Percentiles rank a stretch among this genome's conserved stretches.
Conservation (phyloP, 2,888 invertebrate species). For the Napeogenes sylphis region DNA sequence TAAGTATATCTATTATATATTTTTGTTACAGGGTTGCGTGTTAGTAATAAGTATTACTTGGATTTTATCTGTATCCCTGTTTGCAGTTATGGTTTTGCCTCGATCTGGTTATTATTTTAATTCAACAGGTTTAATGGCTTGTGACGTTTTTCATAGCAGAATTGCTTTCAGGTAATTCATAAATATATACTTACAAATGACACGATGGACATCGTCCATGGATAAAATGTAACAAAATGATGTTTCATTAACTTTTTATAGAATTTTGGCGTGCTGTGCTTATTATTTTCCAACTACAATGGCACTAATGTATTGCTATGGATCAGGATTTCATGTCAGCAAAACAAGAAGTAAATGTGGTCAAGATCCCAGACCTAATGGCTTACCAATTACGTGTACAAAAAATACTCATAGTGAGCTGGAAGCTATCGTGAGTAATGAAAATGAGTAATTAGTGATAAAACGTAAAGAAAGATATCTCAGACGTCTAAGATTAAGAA, state of each 20-base stretch:
- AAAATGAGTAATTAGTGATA: too few relatives aligned
- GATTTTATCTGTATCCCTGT: slow-evolving; percentile 89
- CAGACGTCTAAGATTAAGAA: too few relatives aligned
- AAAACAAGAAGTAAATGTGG: slow-evolving; percentile 83
- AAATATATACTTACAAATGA: slow-evolving; percentile 5
- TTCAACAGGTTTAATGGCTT: slow-evolving; percentile 89
- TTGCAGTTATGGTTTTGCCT: slow-evolving; percentile 89
- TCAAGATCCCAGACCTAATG: slow-evolving; percentile 60
- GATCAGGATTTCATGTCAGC: slow-evolving; percentile 92
- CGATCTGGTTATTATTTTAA: slow-evolving; percentile 93
- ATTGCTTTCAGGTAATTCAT: slow-evolving; percentile 77
- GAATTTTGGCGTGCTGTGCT: slow-evolving; percentile 90
- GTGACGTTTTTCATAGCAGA: slow-evolving; percentile 91
- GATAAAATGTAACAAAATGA: not conserved
- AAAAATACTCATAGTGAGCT: slow-evolving; percentile 54
- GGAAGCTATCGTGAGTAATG: slow-evolving; percentile 31
- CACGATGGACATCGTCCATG: not conserved
- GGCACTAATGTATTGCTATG: slow-evolving; percentile 95
- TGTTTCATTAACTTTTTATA: slow-evolving; percentile 47
- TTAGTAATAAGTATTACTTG: slow-evolving; percentile 90
- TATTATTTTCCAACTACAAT: slow-evolving; percentile 94
- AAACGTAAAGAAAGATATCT: too few relatives aligned
- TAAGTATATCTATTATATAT: not conserved
- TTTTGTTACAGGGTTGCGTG: slow-evolving; percentile 85
- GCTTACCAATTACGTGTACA: slow-evolving; percentile 59